Base-by-base conservation (phyloP, 2,797 vertebrate genomes). In the Phylloscopus collybita region DNA sequence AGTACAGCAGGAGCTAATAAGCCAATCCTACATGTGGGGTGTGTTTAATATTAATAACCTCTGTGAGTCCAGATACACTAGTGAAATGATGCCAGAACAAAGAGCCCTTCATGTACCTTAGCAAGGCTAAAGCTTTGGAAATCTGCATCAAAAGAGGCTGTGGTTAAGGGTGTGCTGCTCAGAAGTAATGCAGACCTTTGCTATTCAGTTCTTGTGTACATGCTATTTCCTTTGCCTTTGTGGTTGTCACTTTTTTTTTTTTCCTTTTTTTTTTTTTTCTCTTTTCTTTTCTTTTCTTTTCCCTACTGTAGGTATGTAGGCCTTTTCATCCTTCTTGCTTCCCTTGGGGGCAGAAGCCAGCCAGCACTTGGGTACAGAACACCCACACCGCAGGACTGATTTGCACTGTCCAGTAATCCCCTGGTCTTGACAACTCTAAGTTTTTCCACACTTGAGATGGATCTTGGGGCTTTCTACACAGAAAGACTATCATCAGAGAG, bases 1-100 rank as follows among this genome's bases (percentile, higher is more conserved):
- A 89, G 56, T 80, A 82, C 32, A 87, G 51, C 16, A 64, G 64
- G 45, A 91, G 22, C 30, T 88, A 83, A 74, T 61, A 93, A 83
- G 5, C 44, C 45, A 88, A 40, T 65, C 13, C 22, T 89, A 51
- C 12, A 11, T n/a, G 49, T 3, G 2, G 38, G 3, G 5, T 44
- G 21, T 74, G 8, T 90, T 95, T 86, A 91, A 93, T 92, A 91
- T 82, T 70, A 82, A 93, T 57, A 53, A 30, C 18, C 17, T 59
- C n/a, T 73, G 36, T 53, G n/a, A 50, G 17, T 40, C 22, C 2
- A 66, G n/a, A 22, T 32, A 19, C 19, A 32, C 18, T 2, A 22
- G 5, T 42, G 67, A 64, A 62, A 51, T 54, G 42, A 83, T 13
- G n/a, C 27, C 60, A 50, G 47, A 80, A 79, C 25, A 95, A 86